Base-by-base conservation (phyloP, 2,797 vertebrate species). In the Cirrhinus molitorella region DNA sequence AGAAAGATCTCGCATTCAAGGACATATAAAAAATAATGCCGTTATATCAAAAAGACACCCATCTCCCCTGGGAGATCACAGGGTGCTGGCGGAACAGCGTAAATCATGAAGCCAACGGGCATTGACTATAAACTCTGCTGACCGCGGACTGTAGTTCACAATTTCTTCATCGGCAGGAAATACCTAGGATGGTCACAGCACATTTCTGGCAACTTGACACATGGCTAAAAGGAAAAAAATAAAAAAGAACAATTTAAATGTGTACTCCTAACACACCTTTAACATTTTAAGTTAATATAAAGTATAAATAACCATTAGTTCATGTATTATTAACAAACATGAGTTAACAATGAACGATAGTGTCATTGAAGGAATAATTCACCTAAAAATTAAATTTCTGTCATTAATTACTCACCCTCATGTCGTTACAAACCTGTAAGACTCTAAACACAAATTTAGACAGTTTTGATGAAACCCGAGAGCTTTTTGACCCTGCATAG, bases 101-200 rank as follows among this genome's bases (percentile, higher is more conserved):
- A 91, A 95, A 95, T 94, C 91, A 94, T 83, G 40, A 77, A 87
- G 87, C 68, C 65, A 86, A 91, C 91, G 92, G 92, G 91, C 91
- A 91, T 87, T 90, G 88, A 89, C 93, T 92, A 93, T 94, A 94
- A 94, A 94, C 93, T 91, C 89, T 85, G 86, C 90, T 93, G 93
- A 93, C 92, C 91, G 86, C 88, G 89, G 88, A 91, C 89, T 92
- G 87, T 87, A 85, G 88, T 89, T 86, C 87, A 89, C 89, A 88
- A 91, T 91, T 92, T 92, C 93, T 91, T 92, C 91, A 93, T 92
- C 88, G 90, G 85, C 86, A 86, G 89, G 83, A 79, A 90, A 87
- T 47, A 88, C 87, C 88, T 84, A 86, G 70, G 79, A 66, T 34
- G 37, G 37, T 55, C 28, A 28, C 37, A 59, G 28, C 75, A 72